Conservation (phyloP, 2,797 vertebrate species). For the Labeo calbasu region DNA sequence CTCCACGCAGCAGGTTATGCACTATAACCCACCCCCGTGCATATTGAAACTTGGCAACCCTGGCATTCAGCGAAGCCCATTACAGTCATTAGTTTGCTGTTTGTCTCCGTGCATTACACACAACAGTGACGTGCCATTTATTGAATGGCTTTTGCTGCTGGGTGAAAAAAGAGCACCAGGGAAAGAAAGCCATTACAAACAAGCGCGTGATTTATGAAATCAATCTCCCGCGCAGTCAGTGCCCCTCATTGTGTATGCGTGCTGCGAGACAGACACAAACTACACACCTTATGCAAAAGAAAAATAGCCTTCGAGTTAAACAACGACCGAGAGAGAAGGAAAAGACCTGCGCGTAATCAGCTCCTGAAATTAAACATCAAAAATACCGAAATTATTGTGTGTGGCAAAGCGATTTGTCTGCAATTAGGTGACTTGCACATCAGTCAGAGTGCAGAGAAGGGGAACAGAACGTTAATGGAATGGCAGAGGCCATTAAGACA, state of each 20-base stretch:
- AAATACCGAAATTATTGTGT: slow-evolving; percentile 83
- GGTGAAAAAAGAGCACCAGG: slow-evolving; percentile 70
- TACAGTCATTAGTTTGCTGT: slow-evolving; percentile 59
- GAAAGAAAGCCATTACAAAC: slow-evolving; percentile 80
- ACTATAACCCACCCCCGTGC: slow-evolving; percentile 20
- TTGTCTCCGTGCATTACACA: slow-evolving; percentile 57
- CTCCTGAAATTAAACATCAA: slow-evolving; percentile 84
- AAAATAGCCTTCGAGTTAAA: slow-evolving; percentile 64
- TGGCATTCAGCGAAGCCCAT: slow-evolving; percentile 54
- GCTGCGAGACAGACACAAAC: slow-evolving; percentile 72
- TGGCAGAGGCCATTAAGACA: slow-evolving; percentile 61
- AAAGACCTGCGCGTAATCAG: slow-evolving; percentile 74
- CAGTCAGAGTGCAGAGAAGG: slow-evolving; percentile 67
- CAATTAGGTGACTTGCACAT: slow-evolving; percentile 79
- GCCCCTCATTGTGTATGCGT: slow-evolving; percentile 78
- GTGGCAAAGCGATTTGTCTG: slow-evolving; percentile 83
- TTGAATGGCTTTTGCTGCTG: slow-evolving; percentile 67
- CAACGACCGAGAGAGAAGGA: neutral
- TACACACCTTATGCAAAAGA: slow-evolving; percentile 75
- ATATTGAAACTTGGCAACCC: slow-evolving; percentile 39
- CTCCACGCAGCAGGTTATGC: slow-evolving; percentile 20
- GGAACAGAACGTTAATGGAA: slow-evolving; percentile 57
- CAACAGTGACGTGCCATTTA: slow-evolving; percentile 63
- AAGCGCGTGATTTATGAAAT: slow-evolving; percentile 85
- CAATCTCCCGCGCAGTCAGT: slow-evolving; percentile 77